Base-by-base conservation (phyloP, 2,113 vertebrate species). In the Jacana jacana region DNA sequence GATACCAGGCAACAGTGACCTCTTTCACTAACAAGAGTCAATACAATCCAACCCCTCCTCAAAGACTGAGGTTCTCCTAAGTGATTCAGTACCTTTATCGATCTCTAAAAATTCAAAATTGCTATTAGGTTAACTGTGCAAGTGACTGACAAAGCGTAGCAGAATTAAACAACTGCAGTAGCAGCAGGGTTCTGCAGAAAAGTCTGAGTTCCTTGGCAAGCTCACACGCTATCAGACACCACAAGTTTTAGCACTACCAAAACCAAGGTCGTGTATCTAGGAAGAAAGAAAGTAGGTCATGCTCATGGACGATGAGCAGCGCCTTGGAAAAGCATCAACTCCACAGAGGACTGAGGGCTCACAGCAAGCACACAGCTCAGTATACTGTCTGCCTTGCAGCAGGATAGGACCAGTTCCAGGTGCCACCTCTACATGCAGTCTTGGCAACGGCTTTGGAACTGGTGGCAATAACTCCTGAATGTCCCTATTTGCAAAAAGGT, bases 271-370 rank as follows among this genome's bases (percentile, higher is more conserved):
- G 79, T 33, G 8, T 28, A 72, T 46, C 69, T n/a, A 89, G 65
- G 72, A 95, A 92, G 65, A 91, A 81, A 46, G 46, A 88, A 97
- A 93, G 73, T 71, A 87, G 83, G 91, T 93, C 54, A 5, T 24
- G 49, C 44, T 71, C 42, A 70, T 14, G 51, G 52, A 73, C 81
- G 27, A 86, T 69, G 37, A 93, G 44, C 35, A 48, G 30, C 24
- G 33, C 33, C 72, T 78, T 86, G 68, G 69, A 88, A 95, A 90
- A 86, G 52, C 65, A 81, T 66, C 52, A 68, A 4, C 44, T 86
- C 76, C 2, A 3, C 83, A 90, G 48, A 71, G 31, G 28, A 70
- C 0, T 39, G 61, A 86, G 23, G 48, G 40, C 35, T 93, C 42
- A 65, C 0, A 86, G 82, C 13, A 70, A 90, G 48, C 48, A 76